Evolutionary conservation across 2,888 invertebrate genomes (phyloP), one percentile per base, ranked within the genome.

Genomic region (Melangyna quadrimaculata): DNA sequence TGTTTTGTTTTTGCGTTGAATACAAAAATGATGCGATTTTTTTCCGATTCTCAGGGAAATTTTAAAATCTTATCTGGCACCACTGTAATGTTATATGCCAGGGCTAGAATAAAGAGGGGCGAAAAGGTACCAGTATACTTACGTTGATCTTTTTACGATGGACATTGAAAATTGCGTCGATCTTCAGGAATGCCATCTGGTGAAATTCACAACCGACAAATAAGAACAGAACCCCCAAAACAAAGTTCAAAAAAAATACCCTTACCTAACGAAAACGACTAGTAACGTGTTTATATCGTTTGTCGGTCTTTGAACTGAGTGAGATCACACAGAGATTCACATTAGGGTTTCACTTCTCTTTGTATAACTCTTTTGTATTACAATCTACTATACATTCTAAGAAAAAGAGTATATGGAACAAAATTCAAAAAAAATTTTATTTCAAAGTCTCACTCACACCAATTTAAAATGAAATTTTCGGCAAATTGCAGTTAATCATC

Each of bases 401-500:
- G 69, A 78, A 67, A 24, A 22, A 48, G 12, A 48, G 1, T 6
- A 48, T 22, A 48, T 22, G 6, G 10, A 48, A 37, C 7, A 14
- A 53, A 35, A 43, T 45, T 14, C 19, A 75, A 48, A 57, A 72
- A 17, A 17, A 5, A 7, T 14, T 55, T 9, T 55, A 10, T 17
- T 1, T 7, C 9, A 3, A 6, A 1, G 6, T 40, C 48, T 61
- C 6, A 84, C 84, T 1, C 48, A 84, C 53, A 75, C 75, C 19
- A 8, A 12, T 29, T 22, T 17, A 55, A 19, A 32, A 9, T 48
- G 75, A 84, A 80, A 37, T 59, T 84, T 84, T 84, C 37, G 80
- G 80, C 79, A 84, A 84, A 84, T 84, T 84, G 74, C 79, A 75
- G 67, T 75, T 71, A 84, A 84, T 84, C 79, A 84, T 84, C 71